Percentiles rank a stretch among this genome's conserved stretches.
These are phyloP conservation scores for Mesaphorura yosii DNA, from an alignment of 1,140 invertebrate species.

Conservation along the genomic window DNA sequence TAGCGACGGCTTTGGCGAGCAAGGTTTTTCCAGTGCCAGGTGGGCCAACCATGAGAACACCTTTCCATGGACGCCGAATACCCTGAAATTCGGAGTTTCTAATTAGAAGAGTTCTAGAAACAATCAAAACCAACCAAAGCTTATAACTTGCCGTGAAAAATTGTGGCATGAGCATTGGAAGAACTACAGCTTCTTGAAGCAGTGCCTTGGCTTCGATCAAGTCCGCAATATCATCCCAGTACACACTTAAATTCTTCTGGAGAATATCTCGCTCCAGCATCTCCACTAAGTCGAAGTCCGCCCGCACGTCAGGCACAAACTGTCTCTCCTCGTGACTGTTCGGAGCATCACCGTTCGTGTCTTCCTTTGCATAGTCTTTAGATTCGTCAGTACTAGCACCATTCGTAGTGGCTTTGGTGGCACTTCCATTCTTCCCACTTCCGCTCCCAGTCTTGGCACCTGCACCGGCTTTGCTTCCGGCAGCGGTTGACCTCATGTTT, in stretches of 20 bases:
- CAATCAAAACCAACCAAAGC: background rate
- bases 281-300: slow-evolving; percentile 88
- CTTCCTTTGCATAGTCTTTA: no score
- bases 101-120: background rate
- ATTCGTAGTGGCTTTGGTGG: slow-evolving; percentile 28
- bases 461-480: slow-evolving; percentile 13
- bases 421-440: slow-evolving; percentile 2
- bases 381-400: slow-evolving; percentile 48
- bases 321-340: slow-evolving; percentile 59
- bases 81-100: slow-evolving; percentile 45
- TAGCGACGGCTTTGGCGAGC: slow-evolving; percentile 97
- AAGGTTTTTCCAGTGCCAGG: slow-evolving; percentile 92
- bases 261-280: slow-evolving; percentile 94
- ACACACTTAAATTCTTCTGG: slow-evolving; percentile 92
- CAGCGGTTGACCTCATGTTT: background rate
- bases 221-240: slow-evolving; percentile 97
- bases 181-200: slow-evolving; percentile 92
- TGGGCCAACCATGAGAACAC: slow-evolving; percentile 75
- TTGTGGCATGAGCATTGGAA: slow-evolving; percentile 96
- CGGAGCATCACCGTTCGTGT: no score
- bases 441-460: slow-evolving; percentile 12
- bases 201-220: slow-evolving; percentile 86
- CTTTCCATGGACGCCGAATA: slow-evolving; percentile 84
- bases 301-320: slow-evolving; percentile 72
- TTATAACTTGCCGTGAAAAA: slow-evolving; percentile 65